Percentiles rank a stretch among this genome's conserved stretches.
These are phyloP conservation scores for Apodemus sylvaticus DNA, from an alignment of 2,113 vertebrate species.

Conservation along the genomic window DNA sequence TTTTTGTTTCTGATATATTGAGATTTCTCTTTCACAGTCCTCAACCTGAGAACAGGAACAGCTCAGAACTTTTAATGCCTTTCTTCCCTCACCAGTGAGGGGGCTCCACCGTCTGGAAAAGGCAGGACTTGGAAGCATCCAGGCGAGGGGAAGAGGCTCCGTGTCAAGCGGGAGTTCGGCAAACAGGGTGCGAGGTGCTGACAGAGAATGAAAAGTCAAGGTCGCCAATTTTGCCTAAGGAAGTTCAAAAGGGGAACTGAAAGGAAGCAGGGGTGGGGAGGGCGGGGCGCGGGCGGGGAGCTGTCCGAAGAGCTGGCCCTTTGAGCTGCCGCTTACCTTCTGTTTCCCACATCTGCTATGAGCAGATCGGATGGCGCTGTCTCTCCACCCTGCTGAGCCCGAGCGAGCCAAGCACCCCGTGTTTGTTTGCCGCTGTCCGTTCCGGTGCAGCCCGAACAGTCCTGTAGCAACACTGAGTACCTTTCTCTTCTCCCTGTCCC, in stretches of 20 bases:
- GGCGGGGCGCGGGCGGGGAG: no score
- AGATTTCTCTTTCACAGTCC: constrained; percentile 23
- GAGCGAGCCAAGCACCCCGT: not conserved
- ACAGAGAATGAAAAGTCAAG: constrained; percentile 57
- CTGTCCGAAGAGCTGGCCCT: not conserved
- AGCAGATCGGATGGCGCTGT: constrained; percentile 58
- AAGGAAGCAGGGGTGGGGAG: not conserved
- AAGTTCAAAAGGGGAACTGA: constrained; percentile 51
- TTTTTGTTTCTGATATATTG: not conserved
- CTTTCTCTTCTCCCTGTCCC: not conserved
- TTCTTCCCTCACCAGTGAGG: not conserved
- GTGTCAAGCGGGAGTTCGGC: constrained; percentile 22
- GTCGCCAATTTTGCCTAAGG: not conserved
- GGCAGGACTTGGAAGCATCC: not conserved
- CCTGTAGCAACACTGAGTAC: not conserved
- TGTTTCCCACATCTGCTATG: constrained; percentile 61
- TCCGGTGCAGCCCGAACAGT: not conserved
- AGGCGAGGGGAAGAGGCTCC: not conserved
- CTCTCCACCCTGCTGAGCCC: not conserved
- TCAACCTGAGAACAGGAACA: not conserved
- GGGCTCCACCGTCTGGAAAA: not conserved
- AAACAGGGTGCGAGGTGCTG: not conserved
- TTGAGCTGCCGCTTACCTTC: constrained; percentile 31
- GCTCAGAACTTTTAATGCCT: not conserved
- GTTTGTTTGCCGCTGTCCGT: not conserved